Conservation (phyloP, 2,113 vertebrate genomes). For the Hypanus sabinus region DNA sequence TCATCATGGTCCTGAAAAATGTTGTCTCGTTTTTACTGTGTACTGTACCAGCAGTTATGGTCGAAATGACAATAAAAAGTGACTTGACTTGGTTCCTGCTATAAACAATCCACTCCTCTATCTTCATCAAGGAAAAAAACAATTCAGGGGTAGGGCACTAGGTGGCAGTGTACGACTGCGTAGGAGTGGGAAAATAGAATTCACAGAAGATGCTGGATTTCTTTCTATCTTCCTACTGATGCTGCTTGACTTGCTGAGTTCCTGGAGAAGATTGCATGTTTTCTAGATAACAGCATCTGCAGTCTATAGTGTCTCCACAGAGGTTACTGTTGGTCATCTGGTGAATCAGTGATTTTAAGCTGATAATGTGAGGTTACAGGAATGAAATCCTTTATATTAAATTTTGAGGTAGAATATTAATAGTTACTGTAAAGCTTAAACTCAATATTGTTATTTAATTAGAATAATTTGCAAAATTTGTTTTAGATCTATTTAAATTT, state of each 20-base stretch:
- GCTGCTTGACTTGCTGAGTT: no score
- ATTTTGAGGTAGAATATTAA: background rate
- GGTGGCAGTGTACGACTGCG: constrained; percentile 20
- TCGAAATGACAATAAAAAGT: no score
- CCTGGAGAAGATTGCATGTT: no score
- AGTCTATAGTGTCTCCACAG: no score
- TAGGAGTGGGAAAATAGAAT: background rate
- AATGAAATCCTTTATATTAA: background rate
- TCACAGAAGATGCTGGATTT: no score
- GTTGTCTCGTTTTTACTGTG: no score
- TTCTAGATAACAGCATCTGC: no score
- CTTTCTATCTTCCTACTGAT: no score
- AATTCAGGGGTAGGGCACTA: background rate
- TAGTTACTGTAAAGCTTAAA: background rate
- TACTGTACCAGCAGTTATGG: no score
- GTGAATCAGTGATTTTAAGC: background rate
- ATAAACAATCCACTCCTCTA: no score
- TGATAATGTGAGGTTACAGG: background rate
- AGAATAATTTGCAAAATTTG: background rate
- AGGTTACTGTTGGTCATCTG: background rate
- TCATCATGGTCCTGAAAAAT: no score
- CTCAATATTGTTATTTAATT: background rate
- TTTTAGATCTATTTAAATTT: background rate
- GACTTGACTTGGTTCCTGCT: no score
- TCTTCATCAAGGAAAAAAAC: background rate